Evolutionary conservation across 2,113 vertebrate genomes (phyloP).

Genomic region (Canis aureus): DNA sequence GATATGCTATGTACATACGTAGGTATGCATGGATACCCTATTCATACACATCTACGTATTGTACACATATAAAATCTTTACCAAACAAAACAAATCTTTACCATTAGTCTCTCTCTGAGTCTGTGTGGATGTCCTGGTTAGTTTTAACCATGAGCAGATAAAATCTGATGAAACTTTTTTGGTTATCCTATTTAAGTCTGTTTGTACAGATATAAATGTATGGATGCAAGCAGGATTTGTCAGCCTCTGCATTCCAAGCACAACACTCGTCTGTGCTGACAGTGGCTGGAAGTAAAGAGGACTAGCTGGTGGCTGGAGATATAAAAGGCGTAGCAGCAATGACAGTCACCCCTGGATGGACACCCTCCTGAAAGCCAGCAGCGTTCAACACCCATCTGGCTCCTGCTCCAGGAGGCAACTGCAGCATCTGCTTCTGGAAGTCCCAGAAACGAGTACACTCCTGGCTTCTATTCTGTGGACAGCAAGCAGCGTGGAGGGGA

Average conservation of each 20-base stretch:
- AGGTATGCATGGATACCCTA: no score
- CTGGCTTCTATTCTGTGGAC: conserved; percentile 75
- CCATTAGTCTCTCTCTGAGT: background rate
- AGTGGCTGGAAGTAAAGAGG: conserved; percentile 81
- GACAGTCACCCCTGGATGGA: conserved; percentile 79
- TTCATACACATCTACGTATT: accelerated
- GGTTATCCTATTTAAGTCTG: conserved; percentile 63
- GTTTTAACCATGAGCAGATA: background rate
- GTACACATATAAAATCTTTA: background rate
- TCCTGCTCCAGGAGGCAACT: conserved; percentile 83
- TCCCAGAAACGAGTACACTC: conserved; percentile 72
- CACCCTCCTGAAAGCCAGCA: conserved; percentile 77
- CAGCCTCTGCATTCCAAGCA: conserved; percentile 70
- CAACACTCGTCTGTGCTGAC: conserved; percentile 73
- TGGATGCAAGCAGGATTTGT: conserved; percentile 74
- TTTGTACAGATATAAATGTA: conserved; percentile 18
- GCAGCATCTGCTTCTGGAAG: conserved; percentile 82
- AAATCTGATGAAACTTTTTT: conserved; percentile 27
- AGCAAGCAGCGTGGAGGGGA: conserved; percentile 67
- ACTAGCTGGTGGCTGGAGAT: conserved; percentile 78
- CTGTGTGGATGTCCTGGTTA: background rate
- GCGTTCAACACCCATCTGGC: conserved; percentile 67
- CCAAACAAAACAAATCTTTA: background rate
- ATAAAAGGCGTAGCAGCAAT: conserved; percentile 83
- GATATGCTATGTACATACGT: no score